phyloP scores from a whole-genome alignment of 64 coral and sea anemone species.

The Trachythela sp. region DNA sequence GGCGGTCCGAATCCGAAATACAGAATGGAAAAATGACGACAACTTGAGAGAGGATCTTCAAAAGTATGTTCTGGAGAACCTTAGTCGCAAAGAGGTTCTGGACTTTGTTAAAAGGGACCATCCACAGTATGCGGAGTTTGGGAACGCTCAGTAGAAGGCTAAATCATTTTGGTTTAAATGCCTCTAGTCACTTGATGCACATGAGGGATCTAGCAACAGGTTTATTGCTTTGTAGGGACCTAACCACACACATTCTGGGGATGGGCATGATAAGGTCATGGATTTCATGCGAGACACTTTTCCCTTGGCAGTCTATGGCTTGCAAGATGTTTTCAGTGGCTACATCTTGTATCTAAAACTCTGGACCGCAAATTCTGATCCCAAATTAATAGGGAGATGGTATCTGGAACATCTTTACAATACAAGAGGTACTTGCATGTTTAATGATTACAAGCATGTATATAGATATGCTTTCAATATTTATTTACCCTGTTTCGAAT shows the following conservation, averaged over 20 bases:
- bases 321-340: conserved; percentile 4
- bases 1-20: not conserved
- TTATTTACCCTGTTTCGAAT: no score
- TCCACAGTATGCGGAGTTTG: not conserved
- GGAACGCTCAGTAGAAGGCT: not conserved
- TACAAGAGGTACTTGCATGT: not conserved
- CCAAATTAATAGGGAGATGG: not conserved
- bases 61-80: not conserved
- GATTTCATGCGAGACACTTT: not conserved
- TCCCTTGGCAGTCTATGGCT: not conserved
- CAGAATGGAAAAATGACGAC: not conserved
- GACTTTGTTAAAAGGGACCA: not conserved
- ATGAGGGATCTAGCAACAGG: not conserved
- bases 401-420: not conserved
- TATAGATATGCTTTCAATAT: no score
- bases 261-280: not conserved
- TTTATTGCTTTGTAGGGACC: not conserved
- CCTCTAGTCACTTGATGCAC: no score
- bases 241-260: not conserved
- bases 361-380: not conserved
- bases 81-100: not conserved
- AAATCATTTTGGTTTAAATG: not conserved
- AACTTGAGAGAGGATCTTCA: not conserved
- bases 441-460: not conserved
- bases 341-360: not conserved